phyloP scores from a whole-genome alignment of 2,113 vertebrate genomes.

The Struthio camelus region DNA sequence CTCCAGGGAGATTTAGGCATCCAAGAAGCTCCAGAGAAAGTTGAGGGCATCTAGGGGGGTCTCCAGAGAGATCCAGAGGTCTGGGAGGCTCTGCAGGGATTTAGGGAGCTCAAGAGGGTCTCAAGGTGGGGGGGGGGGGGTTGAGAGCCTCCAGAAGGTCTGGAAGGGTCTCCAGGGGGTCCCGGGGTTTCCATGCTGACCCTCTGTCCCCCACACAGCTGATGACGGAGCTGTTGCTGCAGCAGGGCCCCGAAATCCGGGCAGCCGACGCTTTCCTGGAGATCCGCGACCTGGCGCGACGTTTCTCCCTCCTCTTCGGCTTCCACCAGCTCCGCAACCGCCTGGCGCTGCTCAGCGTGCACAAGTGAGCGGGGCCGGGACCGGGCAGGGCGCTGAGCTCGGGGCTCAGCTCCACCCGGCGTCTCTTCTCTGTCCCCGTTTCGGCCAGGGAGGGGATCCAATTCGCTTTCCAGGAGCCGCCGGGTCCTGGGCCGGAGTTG shows the following conservation, averaged over 20 bases:
- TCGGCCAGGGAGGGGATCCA: conserved; percentile 81
- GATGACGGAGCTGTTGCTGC: conserved; percentile 73
- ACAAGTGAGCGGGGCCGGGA: conserved; percentile 73
- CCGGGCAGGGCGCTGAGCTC: too few species aligned
- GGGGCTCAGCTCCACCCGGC: too few species aligned
- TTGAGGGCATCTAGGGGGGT: too few species aligned
- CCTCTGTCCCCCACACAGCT: conserved; percentile 52
- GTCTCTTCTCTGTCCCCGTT: background rate
- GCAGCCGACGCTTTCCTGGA: conserved; percentile 70
- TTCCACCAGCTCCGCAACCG: conserved; percentile 80
- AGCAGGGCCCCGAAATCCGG: conserved; percentile 32
- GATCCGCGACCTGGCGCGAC: conserved; percentile 85
- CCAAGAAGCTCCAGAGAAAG: background rate
- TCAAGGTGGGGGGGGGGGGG: background rate
- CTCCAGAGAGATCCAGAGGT: background rate
- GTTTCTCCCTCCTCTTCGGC: conserved; percentile 86
- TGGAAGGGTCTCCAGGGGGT: background rate
- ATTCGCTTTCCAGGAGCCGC: conserved; percentile 77
- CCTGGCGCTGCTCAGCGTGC: conserved; percentile 80
- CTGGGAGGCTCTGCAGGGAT: too few species aligned
- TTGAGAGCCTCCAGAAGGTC: background rate
- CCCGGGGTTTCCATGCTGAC: background rate
- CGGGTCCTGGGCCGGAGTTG: background rate
- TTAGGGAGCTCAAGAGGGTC: background rate
- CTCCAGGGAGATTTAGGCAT: background rate